Evolutionary conservation across 2,113 vertebrate species (phyloP).

Genomic region (Lipophrys pholis): DNA sequence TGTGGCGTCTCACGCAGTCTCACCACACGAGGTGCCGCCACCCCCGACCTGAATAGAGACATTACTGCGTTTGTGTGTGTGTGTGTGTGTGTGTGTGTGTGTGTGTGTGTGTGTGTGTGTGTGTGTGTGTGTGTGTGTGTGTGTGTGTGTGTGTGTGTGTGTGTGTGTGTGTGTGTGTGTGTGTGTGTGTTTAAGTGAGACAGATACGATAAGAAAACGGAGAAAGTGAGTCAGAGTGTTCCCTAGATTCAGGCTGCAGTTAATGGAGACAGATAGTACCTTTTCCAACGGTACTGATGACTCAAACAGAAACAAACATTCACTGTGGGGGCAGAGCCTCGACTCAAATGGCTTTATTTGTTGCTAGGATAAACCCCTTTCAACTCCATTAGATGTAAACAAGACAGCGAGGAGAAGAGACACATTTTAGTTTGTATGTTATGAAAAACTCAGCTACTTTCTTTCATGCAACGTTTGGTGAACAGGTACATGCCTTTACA

Average conservation of each 20-base stretch:
- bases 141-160: neutral
- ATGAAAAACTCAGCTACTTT: constrained; percentile 16
- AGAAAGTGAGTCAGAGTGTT: constrained; percentile 7
- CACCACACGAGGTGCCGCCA: constrained; percentile 45
- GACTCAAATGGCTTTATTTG: constrained; percentile 20
- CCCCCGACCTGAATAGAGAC: constrained; percentile 21
- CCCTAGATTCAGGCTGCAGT: constrained; percentile 29
- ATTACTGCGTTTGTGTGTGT: neutral
- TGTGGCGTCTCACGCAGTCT: constrained; percentile 54
- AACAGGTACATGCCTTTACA: neutral
- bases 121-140: too few relatives aligned
- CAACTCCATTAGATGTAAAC: constrained; percentile 10
- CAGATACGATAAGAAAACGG: constrained; percentile 11
- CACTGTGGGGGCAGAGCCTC: constrained; percentile 2
- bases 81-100: neutral
- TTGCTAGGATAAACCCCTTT: constrained; percentile 27
- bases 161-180: too few relatives aligned
- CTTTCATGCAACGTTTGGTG: neutral
- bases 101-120: constrained; percentile 1
- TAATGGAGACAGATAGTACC: constrained; percentile 52
- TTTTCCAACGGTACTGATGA: constrained; percentile 44
- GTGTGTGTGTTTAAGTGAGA: neutral
- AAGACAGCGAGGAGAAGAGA: neutral
- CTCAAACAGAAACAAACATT: constrained; percentile 42
- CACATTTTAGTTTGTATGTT: constrained; percentile 1